Evolutionary conservation across 2,113 vertebrate species (phyloP).

Genomic region (Cyprinus carpio): DNA sequence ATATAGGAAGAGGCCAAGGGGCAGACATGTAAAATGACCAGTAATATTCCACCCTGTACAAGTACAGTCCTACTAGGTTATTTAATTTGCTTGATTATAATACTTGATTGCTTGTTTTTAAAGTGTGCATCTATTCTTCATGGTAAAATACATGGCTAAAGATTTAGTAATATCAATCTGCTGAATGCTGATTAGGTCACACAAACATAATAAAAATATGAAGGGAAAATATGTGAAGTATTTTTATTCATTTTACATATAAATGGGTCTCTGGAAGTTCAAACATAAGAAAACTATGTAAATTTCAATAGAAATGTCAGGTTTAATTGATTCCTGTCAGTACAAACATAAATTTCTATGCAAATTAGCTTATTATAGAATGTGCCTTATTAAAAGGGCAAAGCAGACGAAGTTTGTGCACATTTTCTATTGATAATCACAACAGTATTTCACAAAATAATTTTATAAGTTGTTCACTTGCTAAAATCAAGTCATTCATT

Average conservation of each 20-base stretch:
- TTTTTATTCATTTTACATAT: neutral
- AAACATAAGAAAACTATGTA: neutral
- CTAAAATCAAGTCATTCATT: too few relatives aligned
- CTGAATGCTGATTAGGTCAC: neutral
- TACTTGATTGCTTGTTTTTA: neutral
- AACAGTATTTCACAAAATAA: neutral
- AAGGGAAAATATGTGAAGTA: neutral
- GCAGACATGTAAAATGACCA: too few relatives aligned
- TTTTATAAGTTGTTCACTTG: too few relatives aligned
- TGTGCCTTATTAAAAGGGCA: neutral
- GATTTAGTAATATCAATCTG: neutral
- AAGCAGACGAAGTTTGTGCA: neutral
- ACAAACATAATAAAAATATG: neutral
- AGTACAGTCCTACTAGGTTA: neutral
- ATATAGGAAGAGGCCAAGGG: neutral
- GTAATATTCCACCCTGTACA: neutral
- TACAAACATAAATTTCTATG: neutral
- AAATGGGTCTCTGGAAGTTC: neutral
- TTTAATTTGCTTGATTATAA: neutral
- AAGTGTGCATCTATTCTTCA: neutral
- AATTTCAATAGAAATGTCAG: neutral
- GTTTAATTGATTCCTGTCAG: neutral
- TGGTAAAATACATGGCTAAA: neutral
- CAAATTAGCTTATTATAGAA: neutral
- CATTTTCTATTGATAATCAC: neutral